Conservation (phyloP, 2,113 vertebrate genomes). For the Cephalophus harveyi region DNA sequence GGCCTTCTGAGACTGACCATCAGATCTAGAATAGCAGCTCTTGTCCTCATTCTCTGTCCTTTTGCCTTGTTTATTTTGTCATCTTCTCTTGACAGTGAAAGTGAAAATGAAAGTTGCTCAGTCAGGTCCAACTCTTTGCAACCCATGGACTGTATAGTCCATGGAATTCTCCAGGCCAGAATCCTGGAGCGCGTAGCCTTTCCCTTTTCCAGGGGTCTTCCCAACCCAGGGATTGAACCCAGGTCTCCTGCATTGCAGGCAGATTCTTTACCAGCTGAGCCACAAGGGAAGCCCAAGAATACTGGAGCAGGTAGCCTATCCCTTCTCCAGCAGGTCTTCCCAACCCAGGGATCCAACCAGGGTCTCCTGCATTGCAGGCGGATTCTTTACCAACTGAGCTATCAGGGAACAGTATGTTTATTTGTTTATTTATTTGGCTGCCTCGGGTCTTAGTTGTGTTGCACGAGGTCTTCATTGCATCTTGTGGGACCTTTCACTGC, state of each 20-base stretch:
- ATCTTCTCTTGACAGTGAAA: background rate
- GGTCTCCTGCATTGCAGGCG: background rate
- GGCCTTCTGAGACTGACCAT: background rate
- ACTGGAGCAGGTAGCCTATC: background rate
- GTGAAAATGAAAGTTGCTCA: background rate
- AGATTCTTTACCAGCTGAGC: background rate
- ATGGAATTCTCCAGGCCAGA: background rate
- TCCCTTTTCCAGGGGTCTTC: background rate
- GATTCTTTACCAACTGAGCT: background rate
- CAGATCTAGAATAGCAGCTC: background rate
- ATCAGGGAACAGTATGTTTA: background rate
- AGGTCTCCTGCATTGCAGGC: background rate
- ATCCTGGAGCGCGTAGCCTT: background rate
- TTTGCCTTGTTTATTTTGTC: background rate
- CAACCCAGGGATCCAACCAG: accelerated
- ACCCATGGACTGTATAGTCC: background rate
- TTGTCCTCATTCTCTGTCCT: background rate
- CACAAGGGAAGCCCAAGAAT: background rate
- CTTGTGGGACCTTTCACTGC: background rate
- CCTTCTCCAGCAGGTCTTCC: background rate
- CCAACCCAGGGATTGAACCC: background rate
- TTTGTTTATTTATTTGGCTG: background rate
- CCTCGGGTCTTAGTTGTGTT: background rate
- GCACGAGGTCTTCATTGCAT: background rate
- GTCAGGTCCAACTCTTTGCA: background rate